Conservation (phyloP, 2,888 invertebrate genomes). For the Drosophila imparisetae region DNA sequence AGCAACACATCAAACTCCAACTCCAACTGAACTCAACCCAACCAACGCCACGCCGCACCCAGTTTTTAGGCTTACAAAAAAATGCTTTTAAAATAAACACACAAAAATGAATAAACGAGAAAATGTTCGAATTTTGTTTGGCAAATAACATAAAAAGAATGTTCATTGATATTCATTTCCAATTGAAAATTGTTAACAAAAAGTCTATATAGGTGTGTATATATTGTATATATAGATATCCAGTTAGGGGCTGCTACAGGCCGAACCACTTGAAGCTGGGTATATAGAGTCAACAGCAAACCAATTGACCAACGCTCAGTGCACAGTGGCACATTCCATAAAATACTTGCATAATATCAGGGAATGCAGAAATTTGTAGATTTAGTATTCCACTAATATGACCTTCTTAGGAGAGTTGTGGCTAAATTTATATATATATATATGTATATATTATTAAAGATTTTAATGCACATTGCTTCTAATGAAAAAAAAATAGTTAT, state of each 20-base stretch:
- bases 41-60: slow-evolving; percentile 34
- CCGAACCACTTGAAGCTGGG: slow-evolving; percentile 29
- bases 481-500: too few species aligned
- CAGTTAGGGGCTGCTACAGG: slow-evolving; percentile 12
- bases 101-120: slow-evolving; percentile 14
- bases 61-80: slow-evolving; percentile 44
- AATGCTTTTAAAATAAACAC: slow-evolving; percentile 39
- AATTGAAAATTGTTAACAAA: slow-evolving; percentile 50
- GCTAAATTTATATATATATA: background rate
- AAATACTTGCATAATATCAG: background rate
- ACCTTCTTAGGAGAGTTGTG: background rate
- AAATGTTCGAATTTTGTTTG: slow-evolving; percentile 26
- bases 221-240: slow-evolving; percentile 7
- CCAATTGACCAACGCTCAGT: slow-evolving; percentile 38
- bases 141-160: slow-evolving; percentile 34
- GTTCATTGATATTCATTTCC: slow-evolving; percentile 57
- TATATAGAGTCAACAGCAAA: slow-evolving; percentile 35
- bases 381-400: background rate
- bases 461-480: background rate
- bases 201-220: slow-evolving; percentile 15
- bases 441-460: background rate
- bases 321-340: slow-evolving; percentile 26
- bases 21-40: background rate
- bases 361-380: background rate
- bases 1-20: slow-evolving; percentile 3